Conservation (phyloP, 2,888 invertebrate genomes). For the Hypselothyrea guttata region DNA sequence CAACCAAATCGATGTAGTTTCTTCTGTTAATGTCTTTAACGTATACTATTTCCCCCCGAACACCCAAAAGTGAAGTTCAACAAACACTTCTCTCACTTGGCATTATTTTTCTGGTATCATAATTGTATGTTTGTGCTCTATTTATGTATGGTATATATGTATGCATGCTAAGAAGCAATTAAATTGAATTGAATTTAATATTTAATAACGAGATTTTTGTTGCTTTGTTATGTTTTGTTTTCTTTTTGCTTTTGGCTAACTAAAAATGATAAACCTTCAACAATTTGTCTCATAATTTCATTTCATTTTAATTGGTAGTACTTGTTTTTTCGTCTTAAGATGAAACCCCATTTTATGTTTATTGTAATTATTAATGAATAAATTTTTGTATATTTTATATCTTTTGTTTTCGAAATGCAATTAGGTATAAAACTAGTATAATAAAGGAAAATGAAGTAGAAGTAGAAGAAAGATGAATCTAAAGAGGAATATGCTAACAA, state of each 20-base stretch:
- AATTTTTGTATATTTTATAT: constrained; percentile 33
- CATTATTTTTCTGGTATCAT: neutral
- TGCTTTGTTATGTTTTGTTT: no score
- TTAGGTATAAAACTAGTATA: constrained; percentile 61
- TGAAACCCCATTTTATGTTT: constrained; percentile 72
- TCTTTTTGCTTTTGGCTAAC: constrained; percentile 31
- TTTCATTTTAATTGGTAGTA: constrained; percentile 22
- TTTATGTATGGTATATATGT: no score
- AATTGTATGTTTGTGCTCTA: constrained; percentile 16
- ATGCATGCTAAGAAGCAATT: constrained; percentile 71
- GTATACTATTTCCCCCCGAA: constrained; percentile 15
- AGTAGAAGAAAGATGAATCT: constrained; percentile 46
- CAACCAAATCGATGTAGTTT: constrained; percentile 81
- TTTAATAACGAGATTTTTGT: constrained; percentile 27
- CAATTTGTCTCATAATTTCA: constrained; percentile 40
- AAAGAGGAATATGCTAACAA: constrained; percentile 59
- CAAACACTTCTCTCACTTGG: constrained; percentile 24
- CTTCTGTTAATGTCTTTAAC: neutral
- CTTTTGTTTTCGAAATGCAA: constrained; percentile 57
- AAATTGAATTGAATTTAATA: constrained; percentile 54
- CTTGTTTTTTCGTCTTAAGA: constrained; percentile 52
- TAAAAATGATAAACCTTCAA: constrained; percentile 47
- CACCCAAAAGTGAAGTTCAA: constrained; percentile 47
- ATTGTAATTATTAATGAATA: constrained; percentile 64
- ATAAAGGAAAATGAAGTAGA: constrained; percentile 41